Percentiles rank a stretch among this genome's conserved stretches.
These are phyloP conservation scores for Pteropus rufus DNA, from an alignment of 2,797 vertebrate genomes.

Conservation along the genomic window DNA sequence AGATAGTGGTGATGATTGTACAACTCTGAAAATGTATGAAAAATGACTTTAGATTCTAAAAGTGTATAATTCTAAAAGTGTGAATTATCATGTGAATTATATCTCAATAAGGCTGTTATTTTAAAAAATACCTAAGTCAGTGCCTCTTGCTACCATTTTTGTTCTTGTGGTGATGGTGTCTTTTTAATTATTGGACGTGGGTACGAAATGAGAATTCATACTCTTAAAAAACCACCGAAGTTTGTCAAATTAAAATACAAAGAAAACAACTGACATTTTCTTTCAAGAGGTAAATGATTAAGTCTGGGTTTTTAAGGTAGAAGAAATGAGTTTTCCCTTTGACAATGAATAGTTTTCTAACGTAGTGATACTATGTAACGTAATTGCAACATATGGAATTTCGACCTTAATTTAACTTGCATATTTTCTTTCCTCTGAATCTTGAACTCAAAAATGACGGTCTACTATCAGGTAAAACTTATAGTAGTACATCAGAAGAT, in stretches of 20 bases:
- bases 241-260: slow-evolving; percentile 43
- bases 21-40: background rate
- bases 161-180: slow-evolving; percentile 12
- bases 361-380: background rate
- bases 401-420: slow-evolving; percentile 15
- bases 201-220: background rate
- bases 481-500: slow-evolving; percentile 49
- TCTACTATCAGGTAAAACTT: background rate
- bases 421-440: background rate
- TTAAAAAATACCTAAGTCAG: background rate
- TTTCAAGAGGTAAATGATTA: slow-evolving; percentile 8
- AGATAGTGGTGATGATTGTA: background rate
- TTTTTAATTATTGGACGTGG: slow-evolving; percentile 18
- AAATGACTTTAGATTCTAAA: background rate
- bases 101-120: background rate
- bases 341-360: slow-evolving; percentile 43
- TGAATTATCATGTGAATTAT: background rate
- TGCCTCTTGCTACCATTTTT: background rate
- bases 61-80: background rate
- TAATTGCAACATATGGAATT: background rate
- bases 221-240: background rate
- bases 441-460: background rate
- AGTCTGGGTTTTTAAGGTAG: slow-evolving; percentile 9
- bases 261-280: background rate
- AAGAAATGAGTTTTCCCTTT: background rate